A percentile compares a stretch with the other conserved stretches of the same genome.
Evolutionary conservation across 1,140 invertebrate species (phyloP).

Genomic region (Gonatopus flavifemur): DNA sequence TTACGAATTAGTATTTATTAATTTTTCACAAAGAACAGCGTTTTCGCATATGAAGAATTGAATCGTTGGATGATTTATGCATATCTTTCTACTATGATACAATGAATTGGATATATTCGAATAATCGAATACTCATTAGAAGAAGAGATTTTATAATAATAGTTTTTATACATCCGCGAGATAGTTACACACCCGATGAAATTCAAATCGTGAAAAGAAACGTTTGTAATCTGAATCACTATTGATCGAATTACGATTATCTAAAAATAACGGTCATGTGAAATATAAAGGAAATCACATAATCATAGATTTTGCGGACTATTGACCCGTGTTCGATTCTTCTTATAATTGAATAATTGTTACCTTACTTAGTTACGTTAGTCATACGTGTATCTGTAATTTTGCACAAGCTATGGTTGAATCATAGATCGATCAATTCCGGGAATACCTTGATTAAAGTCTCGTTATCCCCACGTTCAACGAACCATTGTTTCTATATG

Average conservation of each 20-base stretch:
- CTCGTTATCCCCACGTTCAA: too few relatives aligned
- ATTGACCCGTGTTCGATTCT: conserved; percentile 22
- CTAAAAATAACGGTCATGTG: background rate
- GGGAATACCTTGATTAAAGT: conserved; percentile 22
- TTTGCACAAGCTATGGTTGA: conserved; percentile 19
- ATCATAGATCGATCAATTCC: conserved; percentile 9
- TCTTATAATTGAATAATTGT: conserved; percentile 1
- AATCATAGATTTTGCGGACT: conserved; percentile 6
- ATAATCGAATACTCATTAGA: background rate
- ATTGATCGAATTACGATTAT: background rate
- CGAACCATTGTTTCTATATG: too few relatives aligned
- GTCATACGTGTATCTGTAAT: conserved; percentile 9
- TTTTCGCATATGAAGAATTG: too few relatives aligned
- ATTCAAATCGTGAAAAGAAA: background rate
- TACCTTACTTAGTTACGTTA: too few relatives aligned
- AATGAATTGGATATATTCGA: too few relatives aligned
- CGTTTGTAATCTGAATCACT: background rate
- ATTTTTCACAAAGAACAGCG: too few relatives aligned
- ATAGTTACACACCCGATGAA: background rate
- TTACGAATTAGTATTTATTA: too few relatives aligned
- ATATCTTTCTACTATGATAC: too few relatives aligned
- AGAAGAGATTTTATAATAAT: background rate
- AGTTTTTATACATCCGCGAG: background rate
- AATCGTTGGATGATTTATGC: too few relatives aligned
- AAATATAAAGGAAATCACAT: background rate